Percentiles rank a stretch among this genome's conserved stretches.
Conservation (phyloP, 2,797 vertebrate species). For the Sciurus vulgaris region DNA sequence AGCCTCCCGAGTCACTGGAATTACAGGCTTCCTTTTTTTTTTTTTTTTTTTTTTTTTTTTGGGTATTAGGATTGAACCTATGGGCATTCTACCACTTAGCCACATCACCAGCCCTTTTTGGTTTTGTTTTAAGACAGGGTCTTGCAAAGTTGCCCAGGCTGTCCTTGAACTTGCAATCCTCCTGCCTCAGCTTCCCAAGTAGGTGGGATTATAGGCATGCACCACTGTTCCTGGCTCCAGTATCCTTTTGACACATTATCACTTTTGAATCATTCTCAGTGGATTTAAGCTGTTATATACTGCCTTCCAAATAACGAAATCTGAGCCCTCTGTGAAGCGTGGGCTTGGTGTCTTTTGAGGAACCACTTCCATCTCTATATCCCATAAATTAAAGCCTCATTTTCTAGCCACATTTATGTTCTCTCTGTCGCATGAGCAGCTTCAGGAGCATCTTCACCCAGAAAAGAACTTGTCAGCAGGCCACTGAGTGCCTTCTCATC, state of each 20-base stretch:
- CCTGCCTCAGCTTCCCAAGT: too few species aligned
- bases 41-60: too few species aligned
- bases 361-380: not conserved
- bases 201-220: too few species aligned
- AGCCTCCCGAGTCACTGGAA: too few species aligned
- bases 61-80: too few species aligned
- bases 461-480: conserved; percentile 25
- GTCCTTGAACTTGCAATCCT: too few species aligned
- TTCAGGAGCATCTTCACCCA: not conserved
- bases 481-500: not conserved
- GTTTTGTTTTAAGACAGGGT: too few species aligned
- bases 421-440: not conserved
- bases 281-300: not conserved
- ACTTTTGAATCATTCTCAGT: not conserved
- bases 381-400: not conserved
- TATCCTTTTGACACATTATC: not conserved
- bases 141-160: too few species aligned
- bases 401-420: conserved; percentile 35
- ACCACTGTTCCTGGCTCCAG: not conserved
- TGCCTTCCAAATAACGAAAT: not conserved
- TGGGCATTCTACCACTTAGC: too few species aligned
- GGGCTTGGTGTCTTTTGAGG: not conserved
- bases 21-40: too few species aligned
- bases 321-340: not conserved
- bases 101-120: too few species aligned